Conservation (phyloP, 2,888 invertebrate species). For the Andrena dorsata region DNA sequence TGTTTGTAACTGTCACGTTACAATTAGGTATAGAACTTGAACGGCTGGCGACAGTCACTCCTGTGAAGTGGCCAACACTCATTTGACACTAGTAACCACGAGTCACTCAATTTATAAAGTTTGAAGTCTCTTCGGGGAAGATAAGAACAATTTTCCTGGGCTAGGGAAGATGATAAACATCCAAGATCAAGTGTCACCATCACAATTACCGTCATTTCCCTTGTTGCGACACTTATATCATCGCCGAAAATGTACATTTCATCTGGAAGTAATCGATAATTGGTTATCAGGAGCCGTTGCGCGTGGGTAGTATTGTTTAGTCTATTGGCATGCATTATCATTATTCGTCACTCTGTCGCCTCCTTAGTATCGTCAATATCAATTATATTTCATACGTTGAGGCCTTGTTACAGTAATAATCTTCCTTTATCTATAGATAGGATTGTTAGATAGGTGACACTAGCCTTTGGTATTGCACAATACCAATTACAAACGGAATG, state of each 20-base stretch:
- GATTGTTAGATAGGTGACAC: neutral
- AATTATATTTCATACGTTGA: neutral
- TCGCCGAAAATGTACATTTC: neutral
- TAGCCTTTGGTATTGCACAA: neutral
- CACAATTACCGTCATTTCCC: neutral
- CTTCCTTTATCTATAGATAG: constrained; percentile 11
- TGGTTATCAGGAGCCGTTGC: neutral
- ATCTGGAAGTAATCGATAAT: constrained; percentile 6
- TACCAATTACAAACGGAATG: neutral
- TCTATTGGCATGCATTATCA: no score
- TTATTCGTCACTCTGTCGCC: no score
- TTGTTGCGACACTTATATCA: neutral
- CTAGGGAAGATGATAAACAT: neutral
- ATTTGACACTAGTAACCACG: neutral
- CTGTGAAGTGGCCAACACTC: no score
- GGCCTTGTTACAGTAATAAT: constrained; percentile 7
- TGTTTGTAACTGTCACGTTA: no score
- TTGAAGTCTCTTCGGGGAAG: neutral
- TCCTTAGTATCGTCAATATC: neutral
- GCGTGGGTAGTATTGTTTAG: neutral
- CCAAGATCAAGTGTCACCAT: neutral
- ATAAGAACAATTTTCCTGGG: constrained; percentile 4
- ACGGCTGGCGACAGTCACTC: neutral
- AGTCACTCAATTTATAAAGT: constrained; percentile 16
- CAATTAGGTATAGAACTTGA: no score